Percentiles rank a stretch among this genome's conserved stretches.
Conservation (phyloP, 2,888 invertebrate species). For the Drosophila cracens region DNA sequence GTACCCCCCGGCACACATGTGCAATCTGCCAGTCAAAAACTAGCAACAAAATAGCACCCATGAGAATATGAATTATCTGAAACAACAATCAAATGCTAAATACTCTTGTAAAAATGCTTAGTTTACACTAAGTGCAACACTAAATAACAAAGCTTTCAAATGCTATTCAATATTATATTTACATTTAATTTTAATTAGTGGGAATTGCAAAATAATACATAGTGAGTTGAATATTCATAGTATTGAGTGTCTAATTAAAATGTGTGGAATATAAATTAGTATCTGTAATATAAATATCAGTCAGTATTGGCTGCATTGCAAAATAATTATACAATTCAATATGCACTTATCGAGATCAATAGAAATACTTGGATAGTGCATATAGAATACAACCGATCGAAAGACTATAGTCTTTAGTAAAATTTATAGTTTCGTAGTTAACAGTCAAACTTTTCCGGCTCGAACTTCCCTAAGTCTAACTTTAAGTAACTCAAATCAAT, state of each 20-base stretch:
- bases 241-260: background rate
- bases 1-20: slow-evolving; percentile 1
- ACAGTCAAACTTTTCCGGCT: background rate
- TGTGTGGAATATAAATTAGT: background rate
- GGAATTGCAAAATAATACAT: background rate
- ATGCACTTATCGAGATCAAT: background rate
- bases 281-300: background rate
- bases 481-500: background rate
- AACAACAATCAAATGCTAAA: background rate
- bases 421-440: background rate
- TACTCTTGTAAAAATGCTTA: slow-evolving; percentile 1
- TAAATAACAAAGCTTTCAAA: background rate
- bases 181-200: background rate
- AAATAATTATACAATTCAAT: background rate
- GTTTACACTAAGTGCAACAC: slow-evolving; percentile 4
- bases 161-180: background rate
- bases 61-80: slow-evolving; percentile 7
- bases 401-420: background rate
- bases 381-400: background rate
- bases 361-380: background rate
- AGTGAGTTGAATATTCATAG: background rate
- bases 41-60: background rate
- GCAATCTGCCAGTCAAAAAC: slow-evolving; percentile 14
- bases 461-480: background rate
- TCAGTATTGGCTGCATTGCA: background rate